Percentiles rank a stretch among this genome's conserved stretches.
Evolutionary conservation across 2,113 vertebrate species (phyloP).

Genomic region (Seriola dumerili): DNA sequence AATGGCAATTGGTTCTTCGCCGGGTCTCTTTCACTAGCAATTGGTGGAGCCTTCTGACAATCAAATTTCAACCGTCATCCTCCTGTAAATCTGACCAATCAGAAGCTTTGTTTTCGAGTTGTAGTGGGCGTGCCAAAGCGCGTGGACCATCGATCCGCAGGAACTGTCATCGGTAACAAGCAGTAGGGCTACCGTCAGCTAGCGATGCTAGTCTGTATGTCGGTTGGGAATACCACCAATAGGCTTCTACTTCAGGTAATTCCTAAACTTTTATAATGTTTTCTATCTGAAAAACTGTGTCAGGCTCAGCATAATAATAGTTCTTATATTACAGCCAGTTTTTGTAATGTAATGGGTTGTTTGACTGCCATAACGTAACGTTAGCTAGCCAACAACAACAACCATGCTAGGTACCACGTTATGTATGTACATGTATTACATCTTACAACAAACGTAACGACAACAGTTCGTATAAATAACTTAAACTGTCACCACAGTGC

Average conservation of each 20-base stretch:
- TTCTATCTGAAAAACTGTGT: neutral
- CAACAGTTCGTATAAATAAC: neutral
- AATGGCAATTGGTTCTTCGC: slow-evolving; percentile 71
- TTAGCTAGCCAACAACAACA: slow-evolving; percentile 51
- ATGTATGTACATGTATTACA: neutral
- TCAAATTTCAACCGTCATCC: slow-evolving; percentile 41
- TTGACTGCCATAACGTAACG: slow-evolving; percentile 4
- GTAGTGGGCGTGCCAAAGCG: slow-evolving; percentile 79
- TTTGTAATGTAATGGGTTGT: neutral
- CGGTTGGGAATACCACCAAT: slow-evolving; percentile 36
- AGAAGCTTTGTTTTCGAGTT: slow-evolving; percentile 83
- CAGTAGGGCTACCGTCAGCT: slow-evolving; percentile 41
- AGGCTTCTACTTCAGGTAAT: slow-evolving; percentile 68
- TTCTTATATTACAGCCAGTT: neutral
- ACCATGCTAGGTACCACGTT: slow-evolving; percentile 49
- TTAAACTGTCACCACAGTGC: accelerated
- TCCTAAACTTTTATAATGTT: neutral
- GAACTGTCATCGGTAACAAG: slow-evolving; percentile 71
- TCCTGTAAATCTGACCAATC: slow-evolving; percentile 76
- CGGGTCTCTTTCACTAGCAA: slow-evolving; percentile 5
- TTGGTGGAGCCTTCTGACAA: slow-evolving; percentile 52
- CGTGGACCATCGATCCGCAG: slow-evolving; percentile 60
- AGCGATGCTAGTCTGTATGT: slow-evolving; percentile 65
- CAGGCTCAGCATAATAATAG: neutral
- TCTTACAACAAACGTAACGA: neutral